Base-by-base conservation (phyloP, 2,797 vertebrate species). In the Protosalanx chinensis region DNA sequence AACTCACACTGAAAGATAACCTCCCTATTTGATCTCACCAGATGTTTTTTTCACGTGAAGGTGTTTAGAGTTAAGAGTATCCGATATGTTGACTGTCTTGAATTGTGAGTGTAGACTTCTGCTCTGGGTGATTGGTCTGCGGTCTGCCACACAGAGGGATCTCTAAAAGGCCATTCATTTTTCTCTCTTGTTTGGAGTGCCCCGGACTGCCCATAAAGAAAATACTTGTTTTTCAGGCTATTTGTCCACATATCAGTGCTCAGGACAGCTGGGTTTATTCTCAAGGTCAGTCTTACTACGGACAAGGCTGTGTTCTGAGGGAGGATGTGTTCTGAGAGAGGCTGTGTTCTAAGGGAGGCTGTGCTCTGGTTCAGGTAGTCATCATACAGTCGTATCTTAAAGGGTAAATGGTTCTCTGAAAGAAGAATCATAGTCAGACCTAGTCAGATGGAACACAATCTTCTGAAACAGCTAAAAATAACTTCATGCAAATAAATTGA, bases 221-320 rank as follows among this genome's bases (percentile, higher is more conserved):
- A 89, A 91, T 88, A 67, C 76, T 76, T 84, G 81, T 87, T 79
- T 88, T 87, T 85, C 84, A 80, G 88, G 90, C 85, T 87, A 91
- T 92, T 94, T 94, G 91, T 90, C 83, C 90, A 86, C 89, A 91
- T 89, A 92, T 93, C 92, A 93, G 81, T 92, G 93, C 91, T 89
- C 90, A 91, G 84, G 86, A 89, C 93, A 96, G 93, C 93, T 95
- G 93, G 88, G 91, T 84, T 91, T 93, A 90, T 95, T 94, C 92
- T 94, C 79, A 79, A 76, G 86, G 87, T 86, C 87, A 91, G 82
- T 81, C 83, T 88, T 88, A 83, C 78, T 88, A 78, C 88, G 88
- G 82, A 85, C 85, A 87, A 85, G 89, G 82, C 82, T 79, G 81
- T 82, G 74, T 65, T 32, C 18, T 73, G 41, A 8, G 3, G 0